Percentiles rank a stretch among this genome's conserved stretches.
These are phyloP conservation scores for Calcarius ornatus DNA, from an alignment of 2,113 vertebrate species.

Conservation along the genomic window DNA sequence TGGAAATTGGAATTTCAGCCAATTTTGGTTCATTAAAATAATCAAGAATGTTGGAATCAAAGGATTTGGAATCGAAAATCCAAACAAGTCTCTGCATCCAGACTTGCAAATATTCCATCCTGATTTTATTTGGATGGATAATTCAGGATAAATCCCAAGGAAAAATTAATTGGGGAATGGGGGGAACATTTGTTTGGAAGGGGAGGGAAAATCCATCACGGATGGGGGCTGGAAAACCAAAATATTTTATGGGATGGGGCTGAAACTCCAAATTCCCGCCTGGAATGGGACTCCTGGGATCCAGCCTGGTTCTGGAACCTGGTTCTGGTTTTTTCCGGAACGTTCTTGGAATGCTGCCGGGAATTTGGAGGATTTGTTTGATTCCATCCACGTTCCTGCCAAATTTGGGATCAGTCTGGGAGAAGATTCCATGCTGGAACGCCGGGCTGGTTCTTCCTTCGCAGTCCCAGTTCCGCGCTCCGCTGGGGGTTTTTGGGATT, in stretches of 20 bases:
- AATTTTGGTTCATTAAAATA: fast-evolving
- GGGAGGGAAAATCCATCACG: neutral
- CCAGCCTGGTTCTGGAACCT: too few species aligned
- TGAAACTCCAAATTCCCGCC: neutral
- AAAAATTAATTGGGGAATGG: fast-evolving
- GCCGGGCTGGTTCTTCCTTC: neutral
- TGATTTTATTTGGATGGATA: neutral
- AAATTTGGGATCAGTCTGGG: neutral
- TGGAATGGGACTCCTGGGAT: neutral
- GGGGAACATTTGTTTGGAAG: neutral
- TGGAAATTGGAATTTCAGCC: neutral
- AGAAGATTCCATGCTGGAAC: neutral
- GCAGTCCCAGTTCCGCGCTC: fast-evolving
- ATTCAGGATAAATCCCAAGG: neutral
- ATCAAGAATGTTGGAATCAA: neutral
- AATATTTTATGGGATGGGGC: neutral
- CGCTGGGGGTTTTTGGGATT: neutral
- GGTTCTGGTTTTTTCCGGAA: neutral
- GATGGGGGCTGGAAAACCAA: neutral
- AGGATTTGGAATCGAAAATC: neutral
- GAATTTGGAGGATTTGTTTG: neutral
- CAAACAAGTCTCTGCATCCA: neutral
- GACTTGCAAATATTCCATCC: neutral
- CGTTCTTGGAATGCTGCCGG: neutral
- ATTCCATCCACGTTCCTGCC: neutral